Conservation (phyloP, 2,113 vertebrate genomes). For the Nycticorax nycticorax region DNA sequence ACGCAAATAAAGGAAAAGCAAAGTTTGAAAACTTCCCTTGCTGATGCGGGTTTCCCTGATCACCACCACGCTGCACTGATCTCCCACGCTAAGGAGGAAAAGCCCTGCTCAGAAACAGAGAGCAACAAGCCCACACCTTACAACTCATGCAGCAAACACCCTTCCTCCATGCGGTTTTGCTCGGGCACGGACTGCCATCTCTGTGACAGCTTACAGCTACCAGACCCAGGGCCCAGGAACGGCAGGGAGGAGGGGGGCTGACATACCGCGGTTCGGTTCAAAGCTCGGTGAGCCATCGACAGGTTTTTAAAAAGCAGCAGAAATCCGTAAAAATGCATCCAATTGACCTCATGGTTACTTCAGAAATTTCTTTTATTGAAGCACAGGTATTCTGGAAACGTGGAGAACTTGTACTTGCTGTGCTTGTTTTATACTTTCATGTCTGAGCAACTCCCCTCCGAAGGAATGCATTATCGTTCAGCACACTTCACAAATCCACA, state of each 20-base stretch:
- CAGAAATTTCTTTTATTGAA: background rate
- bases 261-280: rapidly evolving
- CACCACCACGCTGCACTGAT: background rate
- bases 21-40: background rate
- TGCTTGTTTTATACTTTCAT: conserved; percentile 11
- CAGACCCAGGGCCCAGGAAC: background rate
- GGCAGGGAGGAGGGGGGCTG: background rate
- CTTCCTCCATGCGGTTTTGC: background rate
- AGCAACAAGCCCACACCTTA: background rate
- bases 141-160: background rate
- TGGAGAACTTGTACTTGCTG: background rate
- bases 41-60: background rate
- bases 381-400: background rate
- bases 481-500: conserved; percentile 43
- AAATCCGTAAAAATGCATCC: background rate
- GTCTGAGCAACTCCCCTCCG: conserved; percentile 6
- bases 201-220: background rate
- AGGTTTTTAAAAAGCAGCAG: background rate
- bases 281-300: background rate
- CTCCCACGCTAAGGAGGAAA: background rate
- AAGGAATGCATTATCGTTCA: conserved; percentile 40
- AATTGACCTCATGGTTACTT: background rate
- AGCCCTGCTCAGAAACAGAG: background rate
- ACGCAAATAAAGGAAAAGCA: background rate
- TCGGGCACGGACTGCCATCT: background rate